These are phyloP conservation scores for Paralvinella palmiformis DNA, from an alignment of 1,140 invertebrate species.

Conservation along the genomic window DNA sequence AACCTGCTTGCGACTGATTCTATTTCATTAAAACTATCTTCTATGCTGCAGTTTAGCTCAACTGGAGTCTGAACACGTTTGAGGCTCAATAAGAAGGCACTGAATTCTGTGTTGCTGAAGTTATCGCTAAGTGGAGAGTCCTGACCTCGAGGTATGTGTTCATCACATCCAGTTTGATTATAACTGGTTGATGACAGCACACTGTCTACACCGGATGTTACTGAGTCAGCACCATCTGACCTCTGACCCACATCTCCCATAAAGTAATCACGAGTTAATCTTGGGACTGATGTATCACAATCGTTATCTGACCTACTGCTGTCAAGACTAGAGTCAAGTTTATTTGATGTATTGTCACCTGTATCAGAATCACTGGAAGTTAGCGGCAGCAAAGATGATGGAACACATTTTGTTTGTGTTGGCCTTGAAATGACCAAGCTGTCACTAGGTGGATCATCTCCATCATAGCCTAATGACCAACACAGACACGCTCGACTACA, in stretches of 20 bases:
- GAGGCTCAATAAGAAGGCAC: slow-evolving; percentile 4
- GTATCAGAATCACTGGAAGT: too few relatives aligned
- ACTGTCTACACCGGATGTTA: slow-evolving; percentile 3
- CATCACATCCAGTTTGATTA: not conserved
- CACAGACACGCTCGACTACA: slow-evolving; percentile 65
- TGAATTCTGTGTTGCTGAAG: slow-evolving; percentile 9
- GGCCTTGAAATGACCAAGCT: not conserved
- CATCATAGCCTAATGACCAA: slow-evolving; percentile 74
- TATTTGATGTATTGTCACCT: too few relatives aligned
- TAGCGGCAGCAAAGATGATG: too few relatives aligned
- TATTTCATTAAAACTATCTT: slow-evolving; percentile 16
- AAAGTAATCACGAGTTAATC: not conserved
- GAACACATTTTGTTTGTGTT: too few relatives aligned
- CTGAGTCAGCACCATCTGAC: not conserved
- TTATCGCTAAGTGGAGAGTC: slow-evolving; percentile 12
- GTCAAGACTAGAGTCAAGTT: too few relatives aligned
- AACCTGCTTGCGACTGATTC: not conserved
- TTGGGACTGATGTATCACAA: too few relatives aligned
- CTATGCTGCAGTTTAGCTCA: slow-evolving; percentile 10
- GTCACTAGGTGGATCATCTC: slow-evolving; percentile 52
- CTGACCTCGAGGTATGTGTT: not conserved
- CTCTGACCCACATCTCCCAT: not conserved
- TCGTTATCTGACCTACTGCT: too few relatives aligned
- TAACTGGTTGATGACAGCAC: not conserved
- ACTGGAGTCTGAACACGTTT: slow-evolving; percentile 16